Percentiles rank a stretch among this genome's conserved stretches.
phyloP scores from a whole-genome alignment of 2,113 vertebrate species.

The Daubentonia madagascariensis region DNA sequence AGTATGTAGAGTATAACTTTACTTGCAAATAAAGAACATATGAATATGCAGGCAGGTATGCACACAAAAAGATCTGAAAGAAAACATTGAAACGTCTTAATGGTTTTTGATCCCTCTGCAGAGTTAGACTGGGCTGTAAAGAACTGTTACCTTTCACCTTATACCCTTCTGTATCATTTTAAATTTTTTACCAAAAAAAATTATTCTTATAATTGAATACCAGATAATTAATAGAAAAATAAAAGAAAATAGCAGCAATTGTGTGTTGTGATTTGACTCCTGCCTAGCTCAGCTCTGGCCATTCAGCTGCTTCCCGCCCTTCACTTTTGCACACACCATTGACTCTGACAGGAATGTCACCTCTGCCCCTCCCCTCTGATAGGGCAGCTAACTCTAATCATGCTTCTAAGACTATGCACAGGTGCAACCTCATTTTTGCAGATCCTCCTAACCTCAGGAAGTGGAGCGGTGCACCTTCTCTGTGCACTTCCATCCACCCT shows the following conservation, averaged over 20 bases:
- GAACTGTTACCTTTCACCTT: background rate
- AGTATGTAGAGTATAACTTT: background rate
- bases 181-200: background rate
- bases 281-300: background rate
- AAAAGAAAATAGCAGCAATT: background rate
- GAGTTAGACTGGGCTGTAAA: background rate
- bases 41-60: background rate
- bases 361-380: no score
- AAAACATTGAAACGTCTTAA: background rate
- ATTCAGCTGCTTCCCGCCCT: background rate
- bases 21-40: background rate
- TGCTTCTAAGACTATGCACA: background rate
- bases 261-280: no score
- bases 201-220: background rate
- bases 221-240: background rate
- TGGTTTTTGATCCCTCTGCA: background rate
- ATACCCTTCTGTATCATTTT: background rate
- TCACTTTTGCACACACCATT: background rate
- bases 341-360: background rate
- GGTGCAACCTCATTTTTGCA: background rate
- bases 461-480: background rate
- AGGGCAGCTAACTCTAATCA: background rate
- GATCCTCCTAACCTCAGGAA: background rate
- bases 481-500: fast-evolving
- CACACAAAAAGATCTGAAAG: background rate